A percentile compares a stretch with the other conserved stretches of the same genome.
phyloP scores from a whole-genome alignment of 1,140 invertebrate genomes.

The Ceratitis capitata region DNA sequence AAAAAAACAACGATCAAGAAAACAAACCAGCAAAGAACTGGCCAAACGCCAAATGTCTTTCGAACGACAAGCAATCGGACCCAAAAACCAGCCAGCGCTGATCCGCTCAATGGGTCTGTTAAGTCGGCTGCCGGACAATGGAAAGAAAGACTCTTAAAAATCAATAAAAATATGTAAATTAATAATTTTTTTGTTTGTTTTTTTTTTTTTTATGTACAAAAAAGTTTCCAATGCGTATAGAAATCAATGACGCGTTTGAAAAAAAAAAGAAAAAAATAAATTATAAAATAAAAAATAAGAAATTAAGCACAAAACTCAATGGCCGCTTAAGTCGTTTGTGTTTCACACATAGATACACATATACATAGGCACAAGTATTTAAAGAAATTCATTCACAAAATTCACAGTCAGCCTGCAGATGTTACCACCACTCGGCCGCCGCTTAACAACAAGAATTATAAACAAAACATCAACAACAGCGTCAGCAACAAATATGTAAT shows the following conservation, averaged over 20 bases:
- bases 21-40: neutral
- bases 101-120: neutral
- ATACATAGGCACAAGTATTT: too few species aligned
- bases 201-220: neutral
- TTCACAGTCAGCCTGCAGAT: neutral
- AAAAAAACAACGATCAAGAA: neutral
- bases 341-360: too few species aligned
- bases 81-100: neutral
- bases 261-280: neutral
- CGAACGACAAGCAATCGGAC: neutral
- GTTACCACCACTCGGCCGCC: neutral
- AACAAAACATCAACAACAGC: neutral
- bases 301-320: neutral
- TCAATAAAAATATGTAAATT: conserved; percentile 38
- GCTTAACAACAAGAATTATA: neutral
- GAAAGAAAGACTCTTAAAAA: conserved; percentile 23
- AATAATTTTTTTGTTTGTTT: neutral
- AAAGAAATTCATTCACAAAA: conserved; percentile 36
- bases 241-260: neutral
- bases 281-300: neutral
- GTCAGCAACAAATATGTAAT: too few species aligned
- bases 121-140: neutral
- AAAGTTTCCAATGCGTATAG: too few species aligned
- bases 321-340: neutral
- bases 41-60: neutral